These are phyloP conservation scores for Phenganax stokvisi DNA, from an alignment of 92 coral and sea anemone species.

Conservation along the genomic window DNA sequence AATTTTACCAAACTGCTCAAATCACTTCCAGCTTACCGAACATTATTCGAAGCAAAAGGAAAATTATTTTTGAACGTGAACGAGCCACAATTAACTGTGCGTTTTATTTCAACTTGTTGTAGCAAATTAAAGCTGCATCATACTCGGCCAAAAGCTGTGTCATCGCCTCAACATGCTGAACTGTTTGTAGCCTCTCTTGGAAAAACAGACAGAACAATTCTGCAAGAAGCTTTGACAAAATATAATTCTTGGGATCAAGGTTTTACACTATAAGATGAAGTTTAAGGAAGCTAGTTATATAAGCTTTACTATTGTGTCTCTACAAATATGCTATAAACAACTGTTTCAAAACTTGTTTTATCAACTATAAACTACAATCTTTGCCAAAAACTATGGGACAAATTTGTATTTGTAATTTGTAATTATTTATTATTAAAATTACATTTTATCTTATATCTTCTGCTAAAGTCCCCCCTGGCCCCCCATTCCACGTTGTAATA, in stretches of 20 bases:
- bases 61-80: neutral
- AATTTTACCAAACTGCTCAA: too few relatives aligned
- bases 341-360: too few relatives aligned
- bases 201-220: slow-evolving; percentile 46
- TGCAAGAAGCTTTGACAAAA: slow-evolving; percentile 57
- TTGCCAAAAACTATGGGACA: too few relatives aligned
- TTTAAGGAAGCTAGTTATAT: neutral
- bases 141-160: slow-evolving; percentile 40
- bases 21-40: too few relatives aligned
- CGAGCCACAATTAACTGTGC: neutral
- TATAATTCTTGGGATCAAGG: slow-evolving; percentile 19
- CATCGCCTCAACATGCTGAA: slow-evolving; percentile 63
- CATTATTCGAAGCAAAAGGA: too few relatives aligned
- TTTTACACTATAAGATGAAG: neutral
- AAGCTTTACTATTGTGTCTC: neutral
- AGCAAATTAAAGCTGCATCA: slow-evolving; percentile 28
- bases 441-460: too few relatives aligned
- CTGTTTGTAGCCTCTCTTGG: slow-evolving; percentile 55
- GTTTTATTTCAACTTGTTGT: slow-evolving; percentile 28
- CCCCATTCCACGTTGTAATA: too few relatives aligned
- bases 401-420: too few relatives aligned
- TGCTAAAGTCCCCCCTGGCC: too few relatives aligned
- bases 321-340: neutral
- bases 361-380: too few relatives aligned
- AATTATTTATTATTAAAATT: too few relatives aligned